These are phyloP conservation scores for Carabus problematicus DNA, from an alignment of 2,888 invertebrate genomes.

Conservation along the genomic window DNA sequence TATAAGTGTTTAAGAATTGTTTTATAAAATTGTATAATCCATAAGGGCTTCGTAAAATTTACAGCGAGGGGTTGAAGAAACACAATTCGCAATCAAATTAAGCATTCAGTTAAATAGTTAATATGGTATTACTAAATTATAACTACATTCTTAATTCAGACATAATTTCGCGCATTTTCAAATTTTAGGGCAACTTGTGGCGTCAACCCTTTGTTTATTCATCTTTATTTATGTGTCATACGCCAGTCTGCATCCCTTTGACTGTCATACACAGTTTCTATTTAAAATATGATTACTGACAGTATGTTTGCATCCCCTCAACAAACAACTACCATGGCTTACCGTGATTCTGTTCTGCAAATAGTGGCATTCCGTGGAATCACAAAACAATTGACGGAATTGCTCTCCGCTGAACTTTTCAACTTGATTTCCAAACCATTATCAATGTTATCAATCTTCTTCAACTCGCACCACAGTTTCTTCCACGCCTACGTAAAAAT, in stretches of 20 bases:
- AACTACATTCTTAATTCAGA: neutral
- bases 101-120: no score
- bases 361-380: constrained; percentile 68
- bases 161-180: neutral
- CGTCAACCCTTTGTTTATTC: no score
- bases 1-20: neutral
- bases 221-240: no score
- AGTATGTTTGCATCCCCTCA: neutral
- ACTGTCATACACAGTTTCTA: neutral
- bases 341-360: constrained; percentile 69
- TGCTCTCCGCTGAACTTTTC: constrained; percentile 60
- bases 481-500: constrained; percentile 66
- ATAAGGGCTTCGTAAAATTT: no score
- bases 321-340: constrained; percentile 11
- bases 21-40: no score
- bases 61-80: neutral
- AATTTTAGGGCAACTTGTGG: neutral
- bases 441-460: constrained; percentile 63
- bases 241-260: neutral
- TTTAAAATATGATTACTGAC: neutral
- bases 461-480: constrained; percentile 70
- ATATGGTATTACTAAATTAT: neutral
- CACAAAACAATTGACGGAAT: constrained; percentile 59
- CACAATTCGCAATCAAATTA: no score
- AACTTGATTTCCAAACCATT: constrained; percentile 65